Conservation (phyloP, 2,113 vertebrate species). For the Anoplopoma fimbria region DNA sequence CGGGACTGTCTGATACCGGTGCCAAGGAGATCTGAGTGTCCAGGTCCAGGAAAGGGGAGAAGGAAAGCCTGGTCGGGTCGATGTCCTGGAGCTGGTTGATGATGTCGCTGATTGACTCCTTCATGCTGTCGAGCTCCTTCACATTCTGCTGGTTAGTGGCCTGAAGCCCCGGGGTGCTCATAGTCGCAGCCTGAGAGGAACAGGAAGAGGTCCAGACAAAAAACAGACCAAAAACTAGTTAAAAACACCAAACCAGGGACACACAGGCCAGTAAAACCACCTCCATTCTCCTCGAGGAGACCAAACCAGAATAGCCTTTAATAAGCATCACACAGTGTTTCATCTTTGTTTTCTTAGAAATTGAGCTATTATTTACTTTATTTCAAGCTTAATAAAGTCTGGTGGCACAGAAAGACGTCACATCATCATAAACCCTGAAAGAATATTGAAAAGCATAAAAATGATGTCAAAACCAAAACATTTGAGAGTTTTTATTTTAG, state of each 20-base stretch:
- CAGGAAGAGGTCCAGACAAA: slow-evolving; percentile 33
- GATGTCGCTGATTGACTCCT: slow-evolving; percentile 85
- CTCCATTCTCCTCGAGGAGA: background rate
- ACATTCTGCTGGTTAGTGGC: slow-evolving; percentile 70
- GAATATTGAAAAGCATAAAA: background rate
- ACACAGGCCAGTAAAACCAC: background rate
- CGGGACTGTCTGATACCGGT: slow-evolving; percentile 85
- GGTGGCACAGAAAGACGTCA: background rate
- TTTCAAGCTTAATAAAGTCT: background rate
- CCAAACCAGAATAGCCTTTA: background rate
- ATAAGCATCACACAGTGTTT: background rate
- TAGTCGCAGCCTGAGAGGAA: slow-evolving; percentile 70
- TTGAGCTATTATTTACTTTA: background rate
- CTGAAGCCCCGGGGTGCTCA: slow-evolving; percentile 80
- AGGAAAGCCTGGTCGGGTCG: slow-evolving; percentile 84
- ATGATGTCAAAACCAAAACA: background rate
- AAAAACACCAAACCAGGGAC: slow-evolving; percentile 30
- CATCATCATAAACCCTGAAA: background rate
- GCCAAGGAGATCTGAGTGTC: slow-evolving; percentile 87
- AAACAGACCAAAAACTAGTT: slow-evolving; percentile 9
- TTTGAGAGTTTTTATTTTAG: background rate
- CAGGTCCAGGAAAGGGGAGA: slow-evolving; percentile 86
- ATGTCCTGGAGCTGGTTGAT: slow-evolving; percentile 86
- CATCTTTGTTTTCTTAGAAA: background rate
- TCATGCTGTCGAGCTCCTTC: slow-evolving; percentile 84